Percentiles rank a stretch among this genome's conserved stretches.
Evolutionary conservation across 2,113 vertebrate genomes (phyloP).

Genomic region (Parus major): DNA sequence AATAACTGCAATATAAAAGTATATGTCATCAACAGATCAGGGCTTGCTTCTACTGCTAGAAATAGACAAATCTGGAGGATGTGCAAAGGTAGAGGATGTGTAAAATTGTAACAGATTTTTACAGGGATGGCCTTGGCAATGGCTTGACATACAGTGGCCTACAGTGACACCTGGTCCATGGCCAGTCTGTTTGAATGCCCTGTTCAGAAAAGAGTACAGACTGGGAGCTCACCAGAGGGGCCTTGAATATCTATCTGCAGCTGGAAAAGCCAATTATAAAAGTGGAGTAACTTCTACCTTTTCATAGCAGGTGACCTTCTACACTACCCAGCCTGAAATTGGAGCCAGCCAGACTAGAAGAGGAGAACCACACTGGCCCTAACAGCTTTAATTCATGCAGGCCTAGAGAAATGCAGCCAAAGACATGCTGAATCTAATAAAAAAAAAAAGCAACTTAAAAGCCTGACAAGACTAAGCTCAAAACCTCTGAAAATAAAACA

Average conservation of each 20-base stretch:
- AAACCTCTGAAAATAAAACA: neutral
- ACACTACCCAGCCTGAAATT: neutral
- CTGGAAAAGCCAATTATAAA: neutral
- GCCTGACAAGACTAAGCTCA: neutral
- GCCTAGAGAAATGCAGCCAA: neutral
- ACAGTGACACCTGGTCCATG: neutral
- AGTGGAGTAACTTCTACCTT: neutral
- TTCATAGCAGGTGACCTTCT: neutral
- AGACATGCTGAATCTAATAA: neutral
- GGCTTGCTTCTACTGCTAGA: neutral
- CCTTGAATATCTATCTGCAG: neutral
- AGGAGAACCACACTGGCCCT: neutral
- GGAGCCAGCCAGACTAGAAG: neutral
- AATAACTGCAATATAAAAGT: neutral
- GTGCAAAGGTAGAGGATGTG: neutral
- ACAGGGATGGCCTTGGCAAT: neutral
- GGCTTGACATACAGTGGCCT: fast-evolving
- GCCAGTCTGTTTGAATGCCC: neutral
- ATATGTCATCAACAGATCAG: neutral
- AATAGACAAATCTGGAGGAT: neutral
- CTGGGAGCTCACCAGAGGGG: neutral
- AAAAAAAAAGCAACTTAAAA: neutral
- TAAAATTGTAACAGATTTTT: neutral
- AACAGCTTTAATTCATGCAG: neutral
- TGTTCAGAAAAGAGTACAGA: neutral